phyloP scores from a whole-genome alignment of 2,797 vertebrate species.

The Malacoraja senta region DNA sequence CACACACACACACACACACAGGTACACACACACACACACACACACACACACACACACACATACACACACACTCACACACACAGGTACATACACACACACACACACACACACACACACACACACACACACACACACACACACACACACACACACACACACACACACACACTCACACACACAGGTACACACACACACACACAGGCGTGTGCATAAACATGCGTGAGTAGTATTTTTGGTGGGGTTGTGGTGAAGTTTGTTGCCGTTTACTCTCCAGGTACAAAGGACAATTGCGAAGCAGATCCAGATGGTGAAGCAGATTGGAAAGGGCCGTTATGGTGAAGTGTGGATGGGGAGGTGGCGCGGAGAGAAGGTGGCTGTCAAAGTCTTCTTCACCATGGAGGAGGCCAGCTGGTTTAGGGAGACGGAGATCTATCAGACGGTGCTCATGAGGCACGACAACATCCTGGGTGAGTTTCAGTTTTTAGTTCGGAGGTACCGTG shows the following conservation, averaged over 20 bases:
- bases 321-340: slow-evolving; percentile 92
- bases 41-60: no score
- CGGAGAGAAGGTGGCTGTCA: slow-evolving; percentile 87
- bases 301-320: slow-evolving; percentile 97
- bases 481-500: no score
- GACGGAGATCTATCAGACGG: slow-evolving; percentile 96
- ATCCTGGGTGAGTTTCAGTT: slow-evolving; percentile 72
- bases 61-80: not conserved
- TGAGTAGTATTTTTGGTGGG: not conserved
- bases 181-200: not conserved
- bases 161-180: not conserved
- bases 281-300: slow-evolving; percentile 96
- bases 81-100: no score
- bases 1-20: no score
- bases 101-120: no score
- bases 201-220: no score
- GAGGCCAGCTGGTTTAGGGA: slow-evolving; percentile 98
- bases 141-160: not conserved
- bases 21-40: not conserved
- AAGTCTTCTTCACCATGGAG: slow-evolving; percentile 94
- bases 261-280: slow-evolving; percentile 68
- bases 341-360: slow-evolving; percentile 98
- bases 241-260: not conserved
- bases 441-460: slow-evolving; percentile 95
- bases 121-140: not conserved